These are phyloP conservation scores for Pluvialis apricaria DNA, from an alignment of 2,113 vertebrate species.

Conservation along the genomic window DNA sequence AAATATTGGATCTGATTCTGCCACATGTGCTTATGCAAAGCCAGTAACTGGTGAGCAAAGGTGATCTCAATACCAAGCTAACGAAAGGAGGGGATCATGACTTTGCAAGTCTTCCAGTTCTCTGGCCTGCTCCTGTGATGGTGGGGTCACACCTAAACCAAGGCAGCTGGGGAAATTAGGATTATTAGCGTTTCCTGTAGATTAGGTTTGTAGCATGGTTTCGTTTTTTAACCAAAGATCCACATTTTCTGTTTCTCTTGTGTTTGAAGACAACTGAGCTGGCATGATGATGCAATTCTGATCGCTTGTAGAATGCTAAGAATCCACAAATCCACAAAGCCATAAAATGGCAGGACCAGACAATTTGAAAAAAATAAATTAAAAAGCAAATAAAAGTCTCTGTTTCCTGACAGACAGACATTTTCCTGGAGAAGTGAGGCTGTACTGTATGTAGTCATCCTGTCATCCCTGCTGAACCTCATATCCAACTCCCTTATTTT, in stretches of 20 bases:
- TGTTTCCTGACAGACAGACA: background rate
- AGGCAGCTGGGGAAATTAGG: background rate
- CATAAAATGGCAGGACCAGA: background rate
- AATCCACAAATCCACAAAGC: background rate
- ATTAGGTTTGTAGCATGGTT: background rate
- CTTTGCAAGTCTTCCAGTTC: background rate
- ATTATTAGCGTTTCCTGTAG: background rate
- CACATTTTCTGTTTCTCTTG: background rate
- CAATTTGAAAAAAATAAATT: background rate
- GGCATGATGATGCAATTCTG: background rate
- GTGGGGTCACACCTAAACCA: background rate
- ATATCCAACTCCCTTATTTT: background rate
- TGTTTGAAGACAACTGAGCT: background rate
- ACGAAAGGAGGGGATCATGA: background rate
- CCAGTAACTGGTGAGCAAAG: background rate
- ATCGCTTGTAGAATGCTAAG: rapidly evolving
- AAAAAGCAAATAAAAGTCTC: background rate
- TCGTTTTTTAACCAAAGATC: background rate
- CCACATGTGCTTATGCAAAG: background rate
- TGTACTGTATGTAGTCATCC: background rate
- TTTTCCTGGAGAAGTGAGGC: background rate
- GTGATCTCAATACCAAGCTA: background rate
- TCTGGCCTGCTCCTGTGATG: background rate
- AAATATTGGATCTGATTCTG: background rate
- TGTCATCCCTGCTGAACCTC: background rate